Evolutionary conservation across 2,113 vertebrate genomes (phyloP).

Genomic region (Ahaetulla prasina): DNA sequence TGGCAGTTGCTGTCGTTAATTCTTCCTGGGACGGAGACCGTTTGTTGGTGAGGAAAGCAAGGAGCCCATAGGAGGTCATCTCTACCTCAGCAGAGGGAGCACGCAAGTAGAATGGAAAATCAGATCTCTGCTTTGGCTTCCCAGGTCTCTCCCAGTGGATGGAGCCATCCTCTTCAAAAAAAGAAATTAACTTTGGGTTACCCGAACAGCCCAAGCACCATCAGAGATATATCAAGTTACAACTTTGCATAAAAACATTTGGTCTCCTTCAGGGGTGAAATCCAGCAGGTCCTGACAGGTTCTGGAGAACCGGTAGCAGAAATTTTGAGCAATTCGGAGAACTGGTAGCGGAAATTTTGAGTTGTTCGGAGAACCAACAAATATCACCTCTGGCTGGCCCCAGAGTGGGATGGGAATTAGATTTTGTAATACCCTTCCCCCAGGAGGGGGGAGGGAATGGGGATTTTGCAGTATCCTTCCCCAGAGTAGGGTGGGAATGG

Average conservation of each 20-base stretch:
- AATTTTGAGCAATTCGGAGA: no score
- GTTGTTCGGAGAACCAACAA: no score
- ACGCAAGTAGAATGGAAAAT: not conserved
- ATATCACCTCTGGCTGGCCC: no score
- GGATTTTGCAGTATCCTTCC: no score
- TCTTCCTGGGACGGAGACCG: constrained; percentile 31
- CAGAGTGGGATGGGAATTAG: no score
- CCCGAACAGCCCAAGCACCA: not conserved
- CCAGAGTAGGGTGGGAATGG: no score
- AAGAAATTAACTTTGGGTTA: not conserved
- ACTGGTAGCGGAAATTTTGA: no score
- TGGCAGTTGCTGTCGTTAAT: not conserved
- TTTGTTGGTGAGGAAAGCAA: constrained; percentile 36
- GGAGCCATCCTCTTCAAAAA: constrained; percentile 24
- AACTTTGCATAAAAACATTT: not conserved
- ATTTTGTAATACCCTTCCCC: no score
- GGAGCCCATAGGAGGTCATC: constrained; percentile 65
- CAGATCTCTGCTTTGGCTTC: constrained; percentile 15
- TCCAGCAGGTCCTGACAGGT: no score
- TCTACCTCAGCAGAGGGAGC: constrained; percentile 70
- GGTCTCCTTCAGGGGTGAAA: no score
- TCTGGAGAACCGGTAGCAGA: no score
- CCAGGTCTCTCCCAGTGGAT: constrained; percentile 65
- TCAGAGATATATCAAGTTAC: not conserved
- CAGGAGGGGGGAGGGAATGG: no score